Percentiles rank a stretch among this genome's conserved stretches.
Conservation (phyloP, 2,888 invertebrate species). For the Drosophila melanocephala region DNA sequence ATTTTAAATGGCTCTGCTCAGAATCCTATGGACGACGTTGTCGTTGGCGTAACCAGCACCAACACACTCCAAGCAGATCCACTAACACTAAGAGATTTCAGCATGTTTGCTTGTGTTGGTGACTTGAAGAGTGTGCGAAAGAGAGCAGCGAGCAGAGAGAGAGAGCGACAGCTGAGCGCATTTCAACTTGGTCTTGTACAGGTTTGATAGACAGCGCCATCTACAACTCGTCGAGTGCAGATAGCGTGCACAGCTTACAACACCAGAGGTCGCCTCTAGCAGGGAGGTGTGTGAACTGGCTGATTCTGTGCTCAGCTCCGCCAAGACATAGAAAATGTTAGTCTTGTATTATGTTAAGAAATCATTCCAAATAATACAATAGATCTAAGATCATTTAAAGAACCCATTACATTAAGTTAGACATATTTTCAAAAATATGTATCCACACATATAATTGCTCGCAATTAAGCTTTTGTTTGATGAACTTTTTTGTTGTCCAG, state of each 20-base stretch:
- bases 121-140: slow-evolving; percentile 37
- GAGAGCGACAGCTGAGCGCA: slow-evolving; percentile 11
- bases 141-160: slow-evolving; percentile 25
- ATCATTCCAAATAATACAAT: not conserved
- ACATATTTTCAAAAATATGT: not conserved
- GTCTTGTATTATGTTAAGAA: not conserved
- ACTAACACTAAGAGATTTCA: slow-evolving; percentile 57
- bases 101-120: slow-evolving; percentile 53
- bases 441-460: not conserved
- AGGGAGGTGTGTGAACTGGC: slow-evolving; percentile 39
- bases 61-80: slow-evolving; percentile 64
- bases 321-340: slow-evolving; percentile 31
- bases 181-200: slow-evolving; percentile 5
- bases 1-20: slow-evolving; percentile 63
- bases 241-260: slow-evolving; percentile 23
- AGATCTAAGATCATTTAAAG: not conserved
- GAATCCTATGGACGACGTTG: slow-evolving; percentile 37
- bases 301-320: slow-evolving; percentile 30
- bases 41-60: slow-evolving; percentile 36
- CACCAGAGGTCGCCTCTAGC: slow-evolving; percentile 67
- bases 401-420: not conserved
- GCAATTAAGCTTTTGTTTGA: not conserved
- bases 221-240: slow-evolving; percentile 45
- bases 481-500: not conserved
- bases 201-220: slow-evolving; percentile 41